Evolutionary conservation across 2,888 invertebrate genomes (phyloP).

Genomic region (Folsomia manolachei): DNA sequence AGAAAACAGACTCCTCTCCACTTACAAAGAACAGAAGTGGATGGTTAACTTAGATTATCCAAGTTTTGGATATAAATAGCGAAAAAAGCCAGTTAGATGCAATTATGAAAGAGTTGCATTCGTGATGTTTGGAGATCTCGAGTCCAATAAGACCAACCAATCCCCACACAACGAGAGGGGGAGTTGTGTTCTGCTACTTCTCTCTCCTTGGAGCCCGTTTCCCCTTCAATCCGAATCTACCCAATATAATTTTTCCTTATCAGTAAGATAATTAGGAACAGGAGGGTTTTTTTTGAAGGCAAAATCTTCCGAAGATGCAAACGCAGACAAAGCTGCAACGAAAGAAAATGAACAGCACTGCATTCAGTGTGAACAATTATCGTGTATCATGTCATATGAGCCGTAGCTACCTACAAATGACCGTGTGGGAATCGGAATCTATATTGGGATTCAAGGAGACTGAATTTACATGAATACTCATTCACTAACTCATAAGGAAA

Average conservation of each 20-base stretch:
- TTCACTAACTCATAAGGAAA: too few species aligned
- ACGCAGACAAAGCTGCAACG: neutral
- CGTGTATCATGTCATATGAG: neutral
- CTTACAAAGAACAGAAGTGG: too few species aligned
- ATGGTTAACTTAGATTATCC: neutral
- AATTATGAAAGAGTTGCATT: neutral
- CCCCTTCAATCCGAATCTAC: too few species aligned
- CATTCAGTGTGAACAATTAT: neutral
- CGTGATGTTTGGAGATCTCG: too few species aligned
- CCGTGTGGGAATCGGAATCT: neutral
- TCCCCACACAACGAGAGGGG: too few species aligned
- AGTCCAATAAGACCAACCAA: too few species aligned
- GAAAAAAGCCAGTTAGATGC: neutral
- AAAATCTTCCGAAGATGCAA: neutral
- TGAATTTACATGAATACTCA: too few species aligned
- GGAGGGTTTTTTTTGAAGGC: neutral
- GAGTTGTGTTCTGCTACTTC: too few species aligned
- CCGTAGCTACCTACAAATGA: neutral
- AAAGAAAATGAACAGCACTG: neutral
- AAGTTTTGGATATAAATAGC: neutral
- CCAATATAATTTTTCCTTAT: too few species aligned
- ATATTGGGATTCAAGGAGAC: neutral
- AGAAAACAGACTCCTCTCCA: too few species aligned
- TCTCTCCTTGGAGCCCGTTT: too few species aligned
- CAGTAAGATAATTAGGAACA: neutral